These are phyloP conservation scores for Myotis myotis DNA, from an alignment of 2,797 vertebrate species.

Conservation along the genomic window DNA sequence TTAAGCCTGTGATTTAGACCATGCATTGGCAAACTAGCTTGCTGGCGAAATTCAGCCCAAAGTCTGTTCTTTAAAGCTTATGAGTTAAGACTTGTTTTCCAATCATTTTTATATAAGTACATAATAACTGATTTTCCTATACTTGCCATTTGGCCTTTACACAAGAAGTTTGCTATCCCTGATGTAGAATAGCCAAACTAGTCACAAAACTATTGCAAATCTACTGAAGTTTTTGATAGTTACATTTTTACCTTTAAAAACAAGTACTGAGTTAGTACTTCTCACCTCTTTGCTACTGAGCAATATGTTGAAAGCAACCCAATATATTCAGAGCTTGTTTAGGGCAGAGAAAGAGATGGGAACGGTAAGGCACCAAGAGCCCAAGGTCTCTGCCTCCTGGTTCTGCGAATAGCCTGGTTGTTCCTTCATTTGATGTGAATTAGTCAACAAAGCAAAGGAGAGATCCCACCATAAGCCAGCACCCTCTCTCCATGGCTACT, in stretches of 20 bases:
- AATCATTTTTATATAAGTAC: neutral
- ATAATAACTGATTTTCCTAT: neutral
- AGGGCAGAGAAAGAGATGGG: neutral
- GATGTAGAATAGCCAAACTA: slow-evolving; percentile 1
- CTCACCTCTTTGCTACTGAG: neutral
- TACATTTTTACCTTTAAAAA: slow-evolving; percentile 6
- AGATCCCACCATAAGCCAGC: slow-evolving; percentile 46
- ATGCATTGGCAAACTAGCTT: neutral
- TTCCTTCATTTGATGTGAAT: slow-evolving; percentile 42
- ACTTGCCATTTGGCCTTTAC: neutral
- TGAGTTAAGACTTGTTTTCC: slow-evolving; percentile 4
- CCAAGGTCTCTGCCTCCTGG: slow-evolving; percentile 31
- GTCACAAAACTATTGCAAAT: neutral
- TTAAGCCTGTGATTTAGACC: neutral
- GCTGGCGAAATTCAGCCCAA: neutral
- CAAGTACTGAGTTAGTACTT: neutral
- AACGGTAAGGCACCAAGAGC: neutral
- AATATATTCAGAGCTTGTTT: slow-evolving; percentile 63
- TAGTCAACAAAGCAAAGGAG: slow-evolving; percentile 50
- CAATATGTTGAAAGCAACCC: neutral
- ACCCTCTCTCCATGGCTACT: slow-evolving; percentile 43
- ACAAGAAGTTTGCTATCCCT: neutral
- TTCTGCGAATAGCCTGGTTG: neutral
- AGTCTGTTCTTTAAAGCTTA: neutral
- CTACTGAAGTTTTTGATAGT: neutral